Conservation (phyloP, 2,888 invertebrate species). For the Polyploca ridens region DNA sequence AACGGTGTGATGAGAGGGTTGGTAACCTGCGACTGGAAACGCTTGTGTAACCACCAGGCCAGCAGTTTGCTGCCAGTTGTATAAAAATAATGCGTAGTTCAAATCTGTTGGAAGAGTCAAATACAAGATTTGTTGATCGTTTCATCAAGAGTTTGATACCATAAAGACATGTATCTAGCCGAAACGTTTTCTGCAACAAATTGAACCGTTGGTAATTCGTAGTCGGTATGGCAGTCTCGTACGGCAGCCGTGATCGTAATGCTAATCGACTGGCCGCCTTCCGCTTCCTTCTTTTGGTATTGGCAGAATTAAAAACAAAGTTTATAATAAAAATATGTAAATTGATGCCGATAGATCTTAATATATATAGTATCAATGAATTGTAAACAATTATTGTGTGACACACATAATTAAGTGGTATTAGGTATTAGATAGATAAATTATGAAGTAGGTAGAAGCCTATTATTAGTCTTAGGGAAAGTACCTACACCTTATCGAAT, state of each 20-base stretch:
- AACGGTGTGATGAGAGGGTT: too few species aligned
- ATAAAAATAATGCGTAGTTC: not conserved
- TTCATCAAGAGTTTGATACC: not conserved
- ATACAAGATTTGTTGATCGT: not conserved
- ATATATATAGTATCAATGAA: not conserved
- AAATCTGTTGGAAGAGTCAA: not conserved
- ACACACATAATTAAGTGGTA: not conserved
- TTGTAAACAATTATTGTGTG: not conserved
- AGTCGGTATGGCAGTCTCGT: conserved; percentile 31
- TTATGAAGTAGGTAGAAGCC: too few species aligned
- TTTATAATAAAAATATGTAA: not conserved
- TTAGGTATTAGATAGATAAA: not conserved
- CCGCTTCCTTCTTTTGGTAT: conserved; percentile 47
- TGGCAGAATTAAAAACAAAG: not conserved
- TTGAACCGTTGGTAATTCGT: conserved; percentile 6
- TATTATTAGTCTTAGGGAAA: too few species aligned
- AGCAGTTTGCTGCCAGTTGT: too few species aligned
- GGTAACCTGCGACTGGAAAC: too few species aligned
- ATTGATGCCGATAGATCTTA: not conserved
- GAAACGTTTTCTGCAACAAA: not conserved
- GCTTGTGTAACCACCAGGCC: too few species aligned
- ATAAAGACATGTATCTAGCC: not conserved
- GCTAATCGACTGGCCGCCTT: conserved; percentile 40
- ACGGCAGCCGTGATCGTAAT: conserved; percentile 37
- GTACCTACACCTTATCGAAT: too few species aligned